phyloP scores from a whole-genome alignment of 1,140 invertebrate species.

The Eubasilissa regina region DNA sequence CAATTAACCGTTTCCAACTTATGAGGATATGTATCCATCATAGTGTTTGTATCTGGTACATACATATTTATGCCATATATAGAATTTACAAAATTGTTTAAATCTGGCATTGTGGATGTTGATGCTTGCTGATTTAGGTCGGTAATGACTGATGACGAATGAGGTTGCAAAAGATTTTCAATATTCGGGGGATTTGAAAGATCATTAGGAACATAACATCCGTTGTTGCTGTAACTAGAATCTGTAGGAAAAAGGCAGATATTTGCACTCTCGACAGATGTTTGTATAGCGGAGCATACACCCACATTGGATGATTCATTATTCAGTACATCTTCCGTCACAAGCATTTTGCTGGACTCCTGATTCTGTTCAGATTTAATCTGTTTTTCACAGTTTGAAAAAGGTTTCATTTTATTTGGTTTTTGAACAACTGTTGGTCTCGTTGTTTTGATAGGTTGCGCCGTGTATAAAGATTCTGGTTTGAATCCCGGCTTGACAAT shows the following conservation, averaged over 20 bases:
- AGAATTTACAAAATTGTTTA: slow-evolving; percentile 12
- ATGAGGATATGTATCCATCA: not conserved
- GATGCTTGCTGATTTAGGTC: not conserved
- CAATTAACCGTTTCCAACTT: slow-evolving; percentile 19
- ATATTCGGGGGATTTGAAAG: not conserved
- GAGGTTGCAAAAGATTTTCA: not conserved
- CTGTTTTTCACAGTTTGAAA: too few relatives aligned
- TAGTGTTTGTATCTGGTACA: not conserved
- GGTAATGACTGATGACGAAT: not conserved
- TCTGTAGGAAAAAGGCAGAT: slow-evolving; percentile 57
- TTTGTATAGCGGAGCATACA: too few relatives aligned
- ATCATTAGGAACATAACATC: not conserved
- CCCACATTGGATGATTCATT: too few relatives aligned
- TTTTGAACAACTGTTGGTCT: not conserved
- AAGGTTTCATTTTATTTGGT: too few relatives aligned
- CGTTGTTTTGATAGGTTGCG: not conserved
- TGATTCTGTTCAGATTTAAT: too few relatives aligned
- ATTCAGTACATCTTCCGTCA: too few relatives aligned
- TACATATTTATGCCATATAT: slow-evolving; percentile 17
- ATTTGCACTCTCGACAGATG: not conserved
- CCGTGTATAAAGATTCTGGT: not conserved
- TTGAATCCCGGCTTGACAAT: slow-evolving; percentile 27
- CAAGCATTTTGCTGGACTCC: too few relatives aligned
- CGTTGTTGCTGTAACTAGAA: not conserved
- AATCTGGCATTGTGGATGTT: not conserved